A percentile compares a stretch with the other conserved stretches of the same genome.
phyloP scores from a whole-genome alignment of 2,888 invertebrate genomes.

The Macrophya annulata region DNA sequence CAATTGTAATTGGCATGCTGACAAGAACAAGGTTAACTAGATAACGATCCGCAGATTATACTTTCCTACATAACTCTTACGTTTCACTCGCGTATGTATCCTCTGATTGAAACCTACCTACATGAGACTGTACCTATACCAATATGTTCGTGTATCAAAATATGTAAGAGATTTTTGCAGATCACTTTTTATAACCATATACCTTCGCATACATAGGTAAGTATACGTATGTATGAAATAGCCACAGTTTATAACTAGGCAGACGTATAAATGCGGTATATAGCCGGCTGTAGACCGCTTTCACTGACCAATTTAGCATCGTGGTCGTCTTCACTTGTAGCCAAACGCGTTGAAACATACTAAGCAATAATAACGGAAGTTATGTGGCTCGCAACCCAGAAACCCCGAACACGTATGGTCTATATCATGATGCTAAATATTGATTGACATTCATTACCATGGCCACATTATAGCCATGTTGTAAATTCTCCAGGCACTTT shows the following conservation, averaged over 20 bases:
- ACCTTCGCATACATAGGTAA: not conserved
- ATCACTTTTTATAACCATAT: not conserved
- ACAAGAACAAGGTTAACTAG: constrained; percentile 41
- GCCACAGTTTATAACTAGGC: constrained; percentile 7
- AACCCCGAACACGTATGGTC: constrained; percentile 70
- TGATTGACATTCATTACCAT: constrained; percentile 41
- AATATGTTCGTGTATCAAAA: too few relatives aligned
- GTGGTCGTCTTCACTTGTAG: constrained; percentile 54
- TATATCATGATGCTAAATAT: constrained; percentile 33
- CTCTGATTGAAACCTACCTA: constrained; percentile 18
- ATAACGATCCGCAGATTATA: constrained; percentile 13
- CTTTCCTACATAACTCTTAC: not conserved
- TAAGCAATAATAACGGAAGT: constrained; percentile 71
- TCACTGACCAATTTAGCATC: constrained; percentile 53
- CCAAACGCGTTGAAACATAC: constrained; percentile 49
- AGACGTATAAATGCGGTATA: constrained; percentile 17
- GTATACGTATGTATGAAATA: not conserved
- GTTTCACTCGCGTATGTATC: not conserved
- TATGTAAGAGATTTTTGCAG: not conserved
- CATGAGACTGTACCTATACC: constrained; percentile 13
- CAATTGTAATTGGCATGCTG: constrained; percentile 33
- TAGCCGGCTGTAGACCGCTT: constrained; percentile 49
- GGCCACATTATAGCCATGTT: not conserved
- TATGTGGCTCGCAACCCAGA: constrained; percentile 75
- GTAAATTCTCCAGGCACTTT: not conserved